These are phyloP conservation scores for Hippocampus guttulatus DNA, from an alignment of 2,113 vertebrate genomes.

Conservation along the genomic window DNA sequence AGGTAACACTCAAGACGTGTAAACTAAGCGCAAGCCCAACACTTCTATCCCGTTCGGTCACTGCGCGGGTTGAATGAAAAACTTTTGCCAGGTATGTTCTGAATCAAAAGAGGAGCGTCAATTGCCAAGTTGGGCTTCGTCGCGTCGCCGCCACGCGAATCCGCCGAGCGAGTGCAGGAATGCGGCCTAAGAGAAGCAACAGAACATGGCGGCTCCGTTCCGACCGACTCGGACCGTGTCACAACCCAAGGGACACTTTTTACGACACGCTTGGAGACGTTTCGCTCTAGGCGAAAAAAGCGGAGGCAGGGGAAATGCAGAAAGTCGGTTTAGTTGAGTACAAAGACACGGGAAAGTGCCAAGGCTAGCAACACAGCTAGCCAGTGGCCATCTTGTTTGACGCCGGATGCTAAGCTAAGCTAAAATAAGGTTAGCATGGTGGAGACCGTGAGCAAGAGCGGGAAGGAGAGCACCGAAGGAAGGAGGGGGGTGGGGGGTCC, in stretches of 20 bases:
- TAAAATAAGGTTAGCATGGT: slow-evolving; percentile 38
- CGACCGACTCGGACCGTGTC: not conserved
- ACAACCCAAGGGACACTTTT: not conserved
- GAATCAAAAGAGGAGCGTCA: not conserved
- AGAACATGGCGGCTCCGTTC: not conserved
- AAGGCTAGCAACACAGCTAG: slow-evolving; percentile 50
- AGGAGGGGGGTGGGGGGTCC: not conserved
- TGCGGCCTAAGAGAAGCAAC: not conserved
- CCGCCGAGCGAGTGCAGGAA: slow-evolving; percentile 2
- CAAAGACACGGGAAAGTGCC: slow-evolving; percentile 66
- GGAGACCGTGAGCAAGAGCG: slow-evolving; percentile 49
- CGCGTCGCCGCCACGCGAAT: slow-evolving; percentile 3
- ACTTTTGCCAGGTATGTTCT: not conserved
- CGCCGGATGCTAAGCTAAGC: slow-evolving; percentile 35
- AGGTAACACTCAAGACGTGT: too few relatives aligned
- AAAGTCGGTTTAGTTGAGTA: slow-evolving; percentile 25
- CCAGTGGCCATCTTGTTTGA: slow-evolving; percentile 79
- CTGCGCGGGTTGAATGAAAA: not conserved
- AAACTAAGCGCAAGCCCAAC: not conserved
- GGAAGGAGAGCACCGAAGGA: slow-evolving; percentile 17
- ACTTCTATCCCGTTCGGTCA: not conserved
- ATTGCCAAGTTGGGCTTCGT: not conserved
- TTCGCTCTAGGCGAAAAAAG: not conserved
- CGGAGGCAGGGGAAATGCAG: not conserved
- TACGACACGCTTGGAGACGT: not conserved